Percentiles rank a stretch among this genome's conserved stretches.
Evolutionary conservation across 30 jellyfish, hydroid and myxozoan genomes (phyloP).

Genomic region (Clytia hemisphaerica): DNA sequence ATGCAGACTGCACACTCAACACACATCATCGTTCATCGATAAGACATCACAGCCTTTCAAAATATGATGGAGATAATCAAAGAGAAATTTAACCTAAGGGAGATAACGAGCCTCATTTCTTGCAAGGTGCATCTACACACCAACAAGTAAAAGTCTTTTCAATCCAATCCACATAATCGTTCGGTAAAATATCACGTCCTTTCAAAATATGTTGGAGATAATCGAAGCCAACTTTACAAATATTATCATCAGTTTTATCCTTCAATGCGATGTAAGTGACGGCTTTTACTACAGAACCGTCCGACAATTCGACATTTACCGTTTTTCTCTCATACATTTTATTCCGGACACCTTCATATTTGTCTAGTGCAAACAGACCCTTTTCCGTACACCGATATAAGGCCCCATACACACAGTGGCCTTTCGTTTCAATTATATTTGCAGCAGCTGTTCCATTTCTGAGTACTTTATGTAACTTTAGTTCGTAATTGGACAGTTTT

Average conservation of each 20-base stretch:
- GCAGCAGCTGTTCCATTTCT: constrained; percentile 74
- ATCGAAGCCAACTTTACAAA: constrained; percentile 22
- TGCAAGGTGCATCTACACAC: constrained; percentile 22
- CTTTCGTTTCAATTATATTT: constrained; percentile 27
- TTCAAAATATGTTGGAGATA: constrained; percentile 53
- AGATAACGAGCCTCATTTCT: no score
- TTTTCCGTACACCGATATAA: constrained; percentile 44
- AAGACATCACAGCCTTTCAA: no score
- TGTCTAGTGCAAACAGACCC: constrained; percentile 31
- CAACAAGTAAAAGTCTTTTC: constrained; percentile 29
- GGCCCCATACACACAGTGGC: constrained; percentile 56
- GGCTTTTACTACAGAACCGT: constrained; percentile 28
- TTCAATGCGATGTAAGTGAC: constrained; percentile 46
- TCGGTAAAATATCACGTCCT: constrained; percentile 68
- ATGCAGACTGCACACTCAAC: no score
- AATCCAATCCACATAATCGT: constrained; percentile 30
- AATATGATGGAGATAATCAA: no score
- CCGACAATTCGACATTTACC: constrained; percentile 11
- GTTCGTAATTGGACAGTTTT: constrained; percentile 32
- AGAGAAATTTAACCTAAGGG: no score
- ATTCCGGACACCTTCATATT: constrained; percentile 63
- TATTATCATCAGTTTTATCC: constrained; percentile 9
- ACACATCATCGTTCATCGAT: no score
- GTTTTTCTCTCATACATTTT: constrained; percentile 34
- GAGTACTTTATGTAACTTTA: constrained; percentile 33